Evolutionary conservation across 2,113 vertebrate species (phyloP), one percentile per base, ranked within the genome.

Genomic region (Stomatorhinus ivindoensis): DNA sequence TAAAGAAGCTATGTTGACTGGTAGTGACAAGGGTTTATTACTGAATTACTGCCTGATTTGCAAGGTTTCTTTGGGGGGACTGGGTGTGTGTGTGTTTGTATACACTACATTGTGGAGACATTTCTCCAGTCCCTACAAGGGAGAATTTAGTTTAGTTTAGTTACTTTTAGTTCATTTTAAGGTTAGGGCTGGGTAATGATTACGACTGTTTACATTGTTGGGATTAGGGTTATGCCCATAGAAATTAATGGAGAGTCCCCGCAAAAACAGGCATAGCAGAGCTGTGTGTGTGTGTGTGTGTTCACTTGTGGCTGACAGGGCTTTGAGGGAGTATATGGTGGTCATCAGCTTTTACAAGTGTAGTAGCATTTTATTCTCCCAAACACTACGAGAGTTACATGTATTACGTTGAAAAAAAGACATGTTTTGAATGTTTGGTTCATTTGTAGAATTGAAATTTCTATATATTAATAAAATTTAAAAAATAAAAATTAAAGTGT

Each of bases 401-500:
- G 39, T 31, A 89, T 91, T 89, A 92, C 88, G 21, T 35, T 90
- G 35, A 87, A 90, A 47, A 90, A 89, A 92, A 82, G 91, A 92
- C 89, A 84, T 89, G 90, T 89, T 88, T 91, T 91, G n/a, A 31
- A 91, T 87, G 87, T 89, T 91, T 65, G 51, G 50, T 88, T 87
- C 88, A 65, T 88, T 90, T 87, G 51, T 91, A 91, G 88, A 86
- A 91, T 89, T 44, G 90, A 92, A 90, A 90, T 90, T 90, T 89
- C 92, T 93, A 92, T 92, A 93, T 93, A 93, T 91, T 89, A 83
- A 93, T 92, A 92, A 89, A 90, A 58, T 92, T 92, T 89, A 89
- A 93, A 93, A 93, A 93, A 93, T 93, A 93, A 93, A 92, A 93
- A 92, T 91, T 90, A 91, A 93, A 92, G 92, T 93, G 92, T 93